Evolutionary conservation across 2,888 invertebrate species (phyloP).

Genomic region (Baccha elongata): DNA sequence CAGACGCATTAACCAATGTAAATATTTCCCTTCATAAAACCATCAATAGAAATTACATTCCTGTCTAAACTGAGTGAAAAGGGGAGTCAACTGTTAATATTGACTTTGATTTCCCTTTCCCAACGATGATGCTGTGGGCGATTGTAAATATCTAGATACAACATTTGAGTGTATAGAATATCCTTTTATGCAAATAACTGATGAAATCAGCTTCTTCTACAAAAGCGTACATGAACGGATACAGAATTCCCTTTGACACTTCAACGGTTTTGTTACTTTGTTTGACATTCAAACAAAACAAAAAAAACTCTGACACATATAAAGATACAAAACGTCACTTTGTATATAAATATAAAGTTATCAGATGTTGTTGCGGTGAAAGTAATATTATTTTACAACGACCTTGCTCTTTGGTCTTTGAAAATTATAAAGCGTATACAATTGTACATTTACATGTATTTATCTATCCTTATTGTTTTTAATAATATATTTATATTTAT

Average conservation of each 20-base stretch:
- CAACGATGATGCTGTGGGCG: background rate
- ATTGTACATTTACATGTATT: background rate
- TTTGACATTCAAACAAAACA: too few species aligned
- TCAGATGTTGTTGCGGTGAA: background rate
- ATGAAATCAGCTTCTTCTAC: slow-evolving; percentile 27
- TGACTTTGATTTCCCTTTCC: slow-evolving; percentile 45
- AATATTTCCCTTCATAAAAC: slow-evolving; percentile 15
- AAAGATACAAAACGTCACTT: background rate
- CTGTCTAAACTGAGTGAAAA: slow-evolving; percentile 31
- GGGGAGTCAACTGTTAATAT: slow-evolving; percentile 49
- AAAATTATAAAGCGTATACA: background rate
- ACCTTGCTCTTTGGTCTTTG: background rate
- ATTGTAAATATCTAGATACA: background rate
- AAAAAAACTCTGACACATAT: slow-evolving; percentile 3
- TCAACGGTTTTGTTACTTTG: background rate
- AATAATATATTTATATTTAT: background rate
- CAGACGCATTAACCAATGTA: slow-evolving; percentile 5
- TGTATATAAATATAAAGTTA: too few species aligned
- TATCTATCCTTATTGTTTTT: too few species aligned
- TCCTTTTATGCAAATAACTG: slow-evolving; percentile 3
- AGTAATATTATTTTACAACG: background rate
- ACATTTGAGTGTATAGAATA: background rate
- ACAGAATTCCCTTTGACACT: background rate
- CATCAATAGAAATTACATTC: slow-evolving; percentile 6
- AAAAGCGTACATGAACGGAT: slow-evolving; percentile 11